These are phyloP conservation scores for Nysson spinosus DNA, from an alignment of 2,888 invertebrate genomes.

Conservation along the genomic window DNA sequence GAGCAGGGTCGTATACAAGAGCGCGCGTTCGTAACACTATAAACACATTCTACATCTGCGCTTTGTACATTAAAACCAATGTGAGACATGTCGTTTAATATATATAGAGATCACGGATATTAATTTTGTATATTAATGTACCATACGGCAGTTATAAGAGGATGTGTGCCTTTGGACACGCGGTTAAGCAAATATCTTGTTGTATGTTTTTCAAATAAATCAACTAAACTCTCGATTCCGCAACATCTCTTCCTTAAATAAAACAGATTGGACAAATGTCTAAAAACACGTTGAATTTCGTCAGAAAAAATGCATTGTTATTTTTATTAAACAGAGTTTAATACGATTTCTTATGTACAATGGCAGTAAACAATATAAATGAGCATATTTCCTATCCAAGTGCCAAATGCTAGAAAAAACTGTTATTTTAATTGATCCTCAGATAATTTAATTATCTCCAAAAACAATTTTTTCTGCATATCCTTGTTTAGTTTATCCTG, in stretches of 20 bases:
- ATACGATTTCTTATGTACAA: conserved; percentile 57
- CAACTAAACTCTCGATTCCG: conserved; percentile 58
- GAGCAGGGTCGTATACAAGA: conserved; percentile 52
- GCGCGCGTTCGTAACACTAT: conserved; percentile 41
- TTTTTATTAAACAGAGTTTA: conserved; percentile 55
- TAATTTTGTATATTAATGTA: conserved; percentile 74
- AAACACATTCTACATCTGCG: conserved; percentile 57
- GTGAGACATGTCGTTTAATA: conserved; percentile 61
- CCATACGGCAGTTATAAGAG: conserved; percentile 69
- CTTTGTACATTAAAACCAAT: conserved; percentile 68
- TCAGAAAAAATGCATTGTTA: conserved; percentile 39
- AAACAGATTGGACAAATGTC: conserved; percentile 14
- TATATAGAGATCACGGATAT: conserved; percentile 65
- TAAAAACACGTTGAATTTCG: conserved; percentile 14
- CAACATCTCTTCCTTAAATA: conserved; percentile 34
- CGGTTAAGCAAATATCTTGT: conserved; percentile 70
- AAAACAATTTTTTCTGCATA: conserved; percentile 54
- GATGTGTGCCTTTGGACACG: conserved; percentile 76
- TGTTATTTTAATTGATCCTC: conserved; percentile 28
- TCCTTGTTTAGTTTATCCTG: conserved; percentile 79
- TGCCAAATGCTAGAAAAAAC: conserved; percentile 38
- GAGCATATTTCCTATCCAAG: conserved; percentile 54
- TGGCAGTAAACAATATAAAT: conserved; percentile 58
- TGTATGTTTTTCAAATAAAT: conserved; percentile 76
- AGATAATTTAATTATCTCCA: conserved; percentile 32